Base-by-base conservation (phyloP, 1,140 invertebrate species). In the Leptopilina boulardi region DNA sequence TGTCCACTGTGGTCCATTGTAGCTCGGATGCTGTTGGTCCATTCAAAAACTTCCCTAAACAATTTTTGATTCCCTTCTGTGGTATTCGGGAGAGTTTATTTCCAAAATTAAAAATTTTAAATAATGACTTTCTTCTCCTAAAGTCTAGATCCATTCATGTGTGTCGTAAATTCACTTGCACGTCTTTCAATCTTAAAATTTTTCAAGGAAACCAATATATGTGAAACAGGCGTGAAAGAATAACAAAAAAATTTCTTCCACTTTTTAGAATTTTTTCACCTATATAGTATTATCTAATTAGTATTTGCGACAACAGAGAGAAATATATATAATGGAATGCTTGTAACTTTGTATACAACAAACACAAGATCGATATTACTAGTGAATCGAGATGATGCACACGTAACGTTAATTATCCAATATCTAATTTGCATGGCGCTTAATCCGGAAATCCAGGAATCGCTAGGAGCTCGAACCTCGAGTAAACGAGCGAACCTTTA, bases 391-490 rank as follows among this genome's bases (percentile, higher is more conserved):
- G 15, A 56, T 78, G 75, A 74, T 26, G 44, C 41, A 77, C 47
- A 41, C 42, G 54, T 71, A 73, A 75, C 74, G 71, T 71, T 75
- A 70, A 80, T 79, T 54, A 79, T 79, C 54, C 70, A 80, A 77
- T 81, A 82, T 86, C 86, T 87, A 86, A 87, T 88, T 87, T 88
- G 87, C 87, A 88, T 88, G 79, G 79, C 77, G 82, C 77, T 86
- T 82, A 84, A 83, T 82, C 81, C 80, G 76, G 80, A 72, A 59
- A 75, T 75, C 70, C 74, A 74, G 30, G 74, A 78, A 59, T 23
- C 72, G 44, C 51, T 76, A 23, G 47, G 73, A 13, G 70, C 70
- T 72, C 47, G 51, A 77, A 41, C 34, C 44, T 47, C 47, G 2
- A 38, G 51, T 30, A 34, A 30, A 23, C 23, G 5, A 10, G 47